phyloP scores from a whole-genome alignment of 2,797 vertebrate genomes.

The Melanotaenia boesemani region DNA sequence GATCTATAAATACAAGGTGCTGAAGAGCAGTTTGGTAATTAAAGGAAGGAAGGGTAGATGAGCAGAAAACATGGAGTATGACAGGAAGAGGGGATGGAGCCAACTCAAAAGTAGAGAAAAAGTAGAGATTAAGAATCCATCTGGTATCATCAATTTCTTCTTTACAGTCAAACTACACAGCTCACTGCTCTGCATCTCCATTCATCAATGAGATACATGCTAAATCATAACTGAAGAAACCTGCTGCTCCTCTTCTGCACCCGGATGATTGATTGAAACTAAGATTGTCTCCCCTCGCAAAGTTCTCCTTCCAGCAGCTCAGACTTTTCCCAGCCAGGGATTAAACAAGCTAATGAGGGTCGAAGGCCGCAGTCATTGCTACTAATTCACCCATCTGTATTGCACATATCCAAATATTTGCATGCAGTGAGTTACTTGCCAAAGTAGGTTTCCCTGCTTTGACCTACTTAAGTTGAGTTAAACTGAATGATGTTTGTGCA shows the following conservation, averaged over 20 bases:
- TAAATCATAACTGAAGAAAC: conserved; percentile 56
- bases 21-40: conserved; percentile 66
- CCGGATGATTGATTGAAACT: conserved; percentile 60
- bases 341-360: conserved; percentile 61
- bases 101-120: conserved; percentile 32
- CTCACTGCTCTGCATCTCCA: conserved; percentile 47
- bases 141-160: conserved; percentile 60
- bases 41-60: conserved; percentile 43
- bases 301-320: conserved; percentile 50
- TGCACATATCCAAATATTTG: conserved; percentile 69
- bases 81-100: conserved; percentile 38
- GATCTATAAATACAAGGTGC: conserved; percentile 80
- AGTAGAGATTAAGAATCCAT: conserved; percentile 47
- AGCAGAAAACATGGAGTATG: conserved; percentile 23
- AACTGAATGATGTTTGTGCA: conserved; percentile 57
- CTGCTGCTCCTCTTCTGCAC: conserved; percentile 39
- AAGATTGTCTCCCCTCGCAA: conserved; percentile 31
- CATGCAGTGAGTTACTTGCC: conserved; percentile 54
- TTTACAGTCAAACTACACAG: conserved; percentile 57
- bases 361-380: conserved; percentile 50
- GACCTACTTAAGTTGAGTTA: conserved; percentile 77
- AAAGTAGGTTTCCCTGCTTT: conserved; percentile 66
- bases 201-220: conserved; percentile 57
- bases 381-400: conserved; percentile 59
- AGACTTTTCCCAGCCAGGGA: conserved; percentile 52